phyloP scores from a whole-genome alignment of 2,797 vertebrate species.

The Pseudocheirus occidentalis region DNA sequence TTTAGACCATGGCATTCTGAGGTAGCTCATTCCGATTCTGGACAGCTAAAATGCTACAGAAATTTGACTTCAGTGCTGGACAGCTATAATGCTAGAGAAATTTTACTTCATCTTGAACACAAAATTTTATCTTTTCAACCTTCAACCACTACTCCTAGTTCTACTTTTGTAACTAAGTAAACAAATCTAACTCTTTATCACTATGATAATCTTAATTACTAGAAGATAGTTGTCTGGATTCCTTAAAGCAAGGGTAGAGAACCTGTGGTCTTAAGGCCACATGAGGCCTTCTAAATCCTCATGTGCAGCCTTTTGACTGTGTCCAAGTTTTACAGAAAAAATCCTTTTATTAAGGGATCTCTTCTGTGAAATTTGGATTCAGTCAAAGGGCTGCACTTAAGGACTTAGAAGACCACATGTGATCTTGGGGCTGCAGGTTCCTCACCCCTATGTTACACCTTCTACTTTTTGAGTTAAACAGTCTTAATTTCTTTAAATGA shows the following conservation, averaged over 20 bases:
- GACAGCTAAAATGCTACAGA: not conserved
- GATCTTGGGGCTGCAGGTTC: too few relatives aligned
- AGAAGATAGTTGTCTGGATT: not conserved
- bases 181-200: not conserved
- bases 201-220: not conserved
- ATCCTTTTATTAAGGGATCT: too few relatives aligned
- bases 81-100: not conserved
- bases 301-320: too few relatives aligned
- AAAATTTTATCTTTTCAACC: not conserved
- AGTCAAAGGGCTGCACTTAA: too few relatives aligned
- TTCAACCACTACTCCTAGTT: not conserved
- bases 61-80: not conserved
- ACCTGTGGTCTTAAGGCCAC: too few relatives aligned
- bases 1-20: not conserved
- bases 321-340: too few relatives aligned
- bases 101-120: not conserved
- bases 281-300: too few relatives aligned
- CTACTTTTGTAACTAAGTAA: not conserved
- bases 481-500: not conserved
- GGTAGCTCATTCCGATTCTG: not conserved
- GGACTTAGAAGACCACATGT: too few relatives aligned
- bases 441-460: too few relatives aligned
- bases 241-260: too few relatives aligned
- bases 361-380: too few relatives aligned
- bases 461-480: not conserved